A percentile compares a stretch with the other conserved stretches of the same genome.
Evolutionary conservation across 1,140 invertebrate species (phyloP).

Genomic region (Oreohelix idahoensis): DNA sequence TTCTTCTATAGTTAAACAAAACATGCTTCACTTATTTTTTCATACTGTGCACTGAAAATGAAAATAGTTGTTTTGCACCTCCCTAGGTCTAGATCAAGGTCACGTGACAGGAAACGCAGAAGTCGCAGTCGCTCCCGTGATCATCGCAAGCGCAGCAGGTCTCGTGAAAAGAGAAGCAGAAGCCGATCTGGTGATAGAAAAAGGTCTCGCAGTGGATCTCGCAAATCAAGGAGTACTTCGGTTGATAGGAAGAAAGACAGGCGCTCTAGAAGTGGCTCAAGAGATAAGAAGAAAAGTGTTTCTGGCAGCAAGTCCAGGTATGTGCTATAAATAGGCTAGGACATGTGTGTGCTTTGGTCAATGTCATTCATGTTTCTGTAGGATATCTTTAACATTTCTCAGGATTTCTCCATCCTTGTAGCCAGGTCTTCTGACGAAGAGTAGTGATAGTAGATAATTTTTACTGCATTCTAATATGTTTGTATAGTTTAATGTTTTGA

Average conservation of each 20-base stretch:
- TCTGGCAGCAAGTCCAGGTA: constrained; percentile 34
- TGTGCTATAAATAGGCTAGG: neutral
- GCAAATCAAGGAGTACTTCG: constrained; percentile 20
- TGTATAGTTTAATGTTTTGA: no score
- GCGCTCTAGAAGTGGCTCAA: constrained; percentile 7
- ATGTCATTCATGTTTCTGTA: no score
- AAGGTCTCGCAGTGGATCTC: constrained; percentile 36
- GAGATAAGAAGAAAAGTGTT: constrained; percentile 27
- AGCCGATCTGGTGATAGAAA: constrained; percentile 42
- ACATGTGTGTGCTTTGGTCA: no score
- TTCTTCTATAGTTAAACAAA: no score
- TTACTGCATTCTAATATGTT: no score
- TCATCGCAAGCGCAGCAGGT: constrained; percentile 44
- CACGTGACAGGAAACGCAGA: constrained; percentile 46
- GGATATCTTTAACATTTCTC: no score
- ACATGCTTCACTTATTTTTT: no score
- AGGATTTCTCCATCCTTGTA: no score
- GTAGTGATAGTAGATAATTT: no score
- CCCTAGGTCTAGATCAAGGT: constrained; percentile 40
- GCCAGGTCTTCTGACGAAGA: no score
- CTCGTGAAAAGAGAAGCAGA: constrained; percentile 45
- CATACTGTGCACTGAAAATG: no score
- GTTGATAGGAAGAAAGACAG: neutral
- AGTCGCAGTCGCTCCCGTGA: constrained; percentile 48
- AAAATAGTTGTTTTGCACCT: neutral